Evolutionary conservation across 2,113 vertebrate genomes (phyloP), one percentile per base, ranked within the genome.

Genomic region (Hydrochoerus hydrochaeris): DNA sequence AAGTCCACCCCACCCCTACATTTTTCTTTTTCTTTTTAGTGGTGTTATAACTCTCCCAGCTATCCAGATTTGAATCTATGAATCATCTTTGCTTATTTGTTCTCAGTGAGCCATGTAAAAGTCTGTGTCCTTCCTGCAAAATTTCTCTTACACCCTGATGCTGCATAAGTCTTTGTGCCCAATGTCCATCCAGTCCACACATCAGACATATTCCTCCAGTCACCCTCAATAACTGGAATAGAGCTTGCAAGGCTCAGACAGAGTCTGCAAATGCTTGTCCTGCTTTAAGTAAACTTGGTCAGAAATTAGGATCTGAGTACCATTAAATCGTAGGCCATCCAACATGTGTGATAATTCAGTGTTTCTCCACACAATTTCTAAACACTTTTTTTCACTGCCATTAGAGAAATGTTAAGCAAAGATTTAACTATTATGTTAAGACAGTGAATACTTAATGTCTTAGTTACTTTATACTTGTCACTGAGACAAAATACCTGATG

Each of bases 1-100:
- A 41, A 44, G 24, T 82, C 35, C 82, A 85, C 22, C 24, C 41
- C 17, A 80, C 54, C 30, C 11, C 35, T 0, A 9, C 44, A 22
- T 92, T 86, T 95, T 41, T 80, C 58, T 71, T 17, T 67, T 69
- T 92, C 35, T 73, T 94, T 83, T 80, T 32, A 84, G 30, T 60
- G n/a, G 9, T 97, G 77, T 73, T 77, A 26, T 28, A 78, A 85
- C 73, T 96, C 28, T 85, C 60, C 30, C 1, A 52, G 30, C 11
- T 28, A 75, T 86, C 78, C 60, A 91, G 69, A 63, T 69, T 77
- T 46, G 78, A 93, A 90, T 28, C 35, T 89, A 4, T 90, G 90
- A 85, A 71, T 87, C 52, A 52, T 92, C 32, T 80, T 80, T n/a
- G 8, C 13, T 93, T 90, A 80, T 91, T 96, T 67, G 60, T 77